Percentiles rank a stretch among this genome's conserved stretches.
Evolutionary conservation across 2,113 vertebrate genomes (phyloP).

Genomic region (Pontoporia blainvillei): DNA sequence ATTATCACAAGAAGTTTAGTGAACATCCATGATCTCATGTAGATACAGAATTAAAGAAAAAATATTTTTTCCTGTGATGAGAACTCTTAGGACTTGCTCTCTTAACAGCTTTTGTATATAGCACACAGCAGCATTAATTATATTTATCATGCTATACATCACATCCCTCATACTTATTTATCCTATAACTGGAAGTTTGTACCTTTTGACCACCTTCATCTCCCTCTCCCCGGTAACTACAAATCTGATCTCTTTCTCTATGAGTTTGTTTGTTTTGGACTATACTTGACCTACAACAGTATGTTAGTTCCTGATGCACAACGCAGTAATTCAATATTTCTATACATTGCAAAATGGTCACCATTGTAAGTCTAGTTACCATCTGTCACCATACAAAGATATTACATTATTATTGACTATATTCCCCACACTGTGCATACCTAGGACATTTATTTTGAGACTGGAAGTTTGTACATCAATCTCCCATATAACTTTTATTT

Average conservation of each 20-base stretch:
- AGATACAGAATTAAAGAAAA: too few relatives aligned
- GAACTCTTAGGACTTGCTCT: neutral
- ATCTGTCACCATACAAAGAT: neutral
- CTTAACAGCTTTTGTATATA: neutral
- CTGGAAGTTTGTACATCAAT: neutral
- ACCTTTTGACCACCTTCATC: neutral
- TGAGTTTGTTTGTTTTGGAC: neutral
- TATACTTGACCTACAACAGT: neutral
- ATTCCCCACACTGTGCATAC: neutral
- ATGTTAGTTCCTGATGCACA: neutral
- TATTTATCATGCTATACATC: neutral
- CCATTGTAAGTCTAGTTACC: neutral
- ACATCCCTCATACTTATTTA: neutral
- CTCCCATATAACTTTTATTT: neutral
- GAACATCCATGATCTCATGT: too few relatives aligned
- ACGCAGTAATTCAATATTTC: neutral
- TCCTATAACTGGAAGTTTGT: neutral
- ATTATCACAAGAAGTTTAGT: too few relatives aligned
- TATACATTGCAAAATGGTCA: neutral
- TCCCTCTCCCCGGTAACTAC: neutral
- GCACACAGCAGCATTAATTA: neutral
- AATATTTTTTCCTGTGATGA: too few relatives aligned
- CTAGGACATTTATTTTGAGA: neutral
- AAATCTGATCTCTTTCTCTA: neutral
- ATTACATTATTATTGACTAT: neutral